Evolutionary conservation across 2,888 invertebrate genomes (phyloP), one percentile per base, ranked within the genome.

Genomic region (Diarsia mendica): DNA sequence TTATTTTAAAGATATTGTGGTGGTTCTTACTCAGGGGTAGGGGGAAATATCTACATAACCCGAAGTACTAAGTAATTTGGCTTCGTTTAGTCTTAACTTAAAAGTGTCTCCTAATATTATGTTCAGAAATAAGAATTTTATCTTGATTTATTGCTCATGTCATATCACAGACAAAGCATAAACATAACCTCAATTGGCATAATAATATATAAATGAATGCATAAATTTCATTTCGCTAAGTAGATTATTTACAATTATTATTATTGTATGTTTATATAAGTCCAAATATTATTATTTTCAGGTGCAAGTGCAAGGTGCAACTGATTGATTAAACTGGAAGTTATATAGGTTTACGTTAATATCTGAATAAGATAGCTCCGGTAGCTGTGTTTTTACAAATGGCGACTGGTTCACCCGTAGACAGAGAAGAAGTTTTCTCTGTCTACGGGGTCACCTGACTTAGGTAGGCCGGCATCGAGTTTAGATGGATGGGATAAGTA

Each of bases 181-280:
- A 51, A 73, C 73, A 55, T 72, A 72, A 73, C 72, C 72, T 72
- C 72, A 72, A 72, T n/a, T 33, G 3, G 13, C 70, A 0, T 9
- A n/a, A n/a, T n/a, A n/a, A n/a, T n/a, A n/a, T n/a, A n/a, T n/a
- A n/a, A n/a, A 18, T 28, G 0, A 55, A 28, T 23, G 18, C 9
- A 15, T 20, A 3, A 4, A 1, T 63, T 3, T 48, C n/a, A 44
- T 13, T 63, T 63, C 13, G 44, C 4, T 33, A 3, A 33, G 3
- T 28, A 58, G n/a, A 44, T n/a, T 15, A 6, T 33, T 49, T 18
- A 20, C 20, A 39, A 39, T 48, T 28, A 28, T 49, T 23, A 39
- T 48, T 28, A 28, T 49, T 23, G 39, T 23, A 18, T 48, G 2
- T 39, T 20, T 49, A 18, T 20, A 15, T 2, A 23, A 10, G 1